phyloP scores from a whole-genome alignment of 2,888 invertebrate genomes.

The Deladenus siricidicola region DNA sequence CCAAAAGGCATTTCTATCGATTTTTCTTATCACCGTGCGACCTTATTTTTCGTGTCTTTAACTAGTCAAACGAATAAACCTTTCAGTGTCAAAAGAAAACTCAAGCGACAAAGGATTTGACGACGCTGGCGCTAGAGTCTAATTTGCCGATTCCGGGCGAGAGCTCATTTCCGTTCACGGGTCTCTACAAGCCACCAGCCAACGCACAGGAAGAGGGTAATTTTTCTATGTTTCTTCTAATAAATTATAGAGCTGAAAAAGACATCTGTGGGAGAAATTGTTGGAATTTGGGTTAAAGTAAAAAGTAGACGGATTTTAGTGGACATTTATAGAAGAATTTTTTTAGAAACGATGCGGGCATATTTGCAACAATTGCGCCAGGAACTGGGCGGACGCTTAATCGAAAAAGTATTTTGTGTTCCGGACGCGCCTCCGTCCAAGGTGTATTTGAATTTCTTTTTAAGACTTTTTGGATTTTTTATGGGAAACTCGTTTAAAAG shows the following conservation, averaged over 20 bases:
- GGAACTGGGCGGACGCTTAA: slow-evolving; percentile 82
- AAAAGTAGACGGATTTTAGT: slow-evolving; percentile 19
- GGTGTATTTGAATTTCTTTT: slow-evolving; percentile 12
- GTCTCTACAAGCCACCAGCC: slow-evolving; percentile 81
- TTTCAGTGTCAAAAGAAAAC: slow-evolving; percentile 68
- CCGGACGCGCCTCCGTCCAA: slow-evolving; percentile 79
- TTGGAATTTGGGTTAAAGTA: slow-evolving; percentile 10
- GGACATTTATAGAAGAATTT: background rate
- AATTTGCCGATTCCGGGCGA: slow-evolving; percentile 93
- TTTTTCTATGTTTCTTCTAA: background rate
- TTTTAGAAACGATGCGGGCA: slow-evolving; percentile 74
- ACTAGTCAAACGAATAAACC: background rate
- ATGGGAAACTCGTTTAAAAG: too few relatives aligned
- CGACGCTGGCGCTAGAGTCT: slow-evolving; percentile 72
- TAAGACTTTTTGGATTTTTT: background rate
- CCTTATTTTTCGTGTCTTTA: background rate
- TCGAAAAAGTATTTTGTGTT: slow-evolving; percentile 77
- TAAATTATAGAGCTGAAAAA: too few relatives aligned
- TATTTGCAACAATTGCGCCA: slow-evolving; percentile 89
- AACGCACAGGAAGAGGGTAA: slow-evolving; percentile 72
- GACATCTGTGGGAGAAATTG: background rate
- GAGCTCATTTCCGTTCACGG: slow-evolving; percentile 81
- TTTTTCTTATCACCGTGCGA: too few relatives aligned
- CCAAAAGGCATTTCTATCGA: slow-evolving; percentile 1
- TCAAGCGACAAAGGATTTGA: slow-evolving; percentile 86